phyloP scores from a whole-genome alignment of 2,113 vertebrate species.

The Prionailurus viverrinus region DNA sequence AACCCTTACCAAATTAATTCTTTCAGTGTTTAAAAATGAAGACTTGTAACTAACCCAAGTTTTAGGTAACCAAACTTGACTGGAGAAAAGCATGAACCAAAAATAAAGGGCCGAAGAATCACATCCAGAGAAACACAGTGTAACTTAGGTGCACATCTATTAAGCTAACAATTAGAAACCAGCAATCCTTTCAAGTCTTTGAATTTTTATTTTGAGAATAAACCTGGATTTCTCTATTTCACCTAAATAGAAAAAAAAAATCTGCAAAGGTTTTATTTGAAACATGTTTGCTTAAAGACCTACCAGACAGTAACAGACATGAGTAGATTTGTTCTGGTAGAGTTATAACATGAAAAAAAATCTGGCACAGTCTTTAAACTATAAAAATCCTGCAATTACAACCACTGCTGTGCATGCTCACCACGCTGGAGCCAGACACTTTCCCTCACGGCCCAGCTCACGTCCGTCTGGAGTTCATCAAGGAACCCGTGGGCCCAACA shows the following conservation, averaged over 20 bases:
- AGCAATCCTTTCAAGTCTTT: slow-evolving; percentile 75
- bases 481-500: slow-evolving; percentile 88
- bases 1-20: slow-evolving; percentile 1
- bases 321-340: slow-evolving; percentile 90
- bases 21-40: slow-evolving; percentile 69
- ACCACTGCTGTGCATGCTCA: slow-evolving; percentile 92
- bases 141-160: neutral
- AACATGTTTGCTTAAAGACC: slow-evolving; percentile 89
- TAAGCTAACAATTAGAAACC: slow-evolving; percentile 72
- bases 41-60: slow-evolving; percentile 1
- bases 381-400: slow-evolving; percentile 94
- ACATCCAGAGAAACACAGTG: slow-evolving; percentile 72
- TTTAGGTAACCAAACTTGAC: neutral
- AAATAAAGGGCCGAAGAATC: slow-evolving; percentile 49
- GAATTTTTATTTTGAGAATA: slow-evolving; percentile 74
- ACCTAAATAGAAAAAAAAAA: slow-evolving; percentile 71
- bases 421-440: slow-evolving; percentile 94
- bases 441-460: slow-evolving; percentile 88
- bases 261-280: slow-evolving; percentile 86
- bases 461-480: slow-evolving; percentile 98
- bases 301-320: slow-evolving; percentile 89
- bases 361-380: slow-evolving; percentile 88
- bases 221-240: slow-evolving; percentile 83
- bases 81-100: slow-evolving; percentile 64
- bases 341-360: slow-evolving; percentile 88